Base-by-base conservation (phyloP, 1,140 invertebrate genomes). In the Heterodera carotae region DNA sequence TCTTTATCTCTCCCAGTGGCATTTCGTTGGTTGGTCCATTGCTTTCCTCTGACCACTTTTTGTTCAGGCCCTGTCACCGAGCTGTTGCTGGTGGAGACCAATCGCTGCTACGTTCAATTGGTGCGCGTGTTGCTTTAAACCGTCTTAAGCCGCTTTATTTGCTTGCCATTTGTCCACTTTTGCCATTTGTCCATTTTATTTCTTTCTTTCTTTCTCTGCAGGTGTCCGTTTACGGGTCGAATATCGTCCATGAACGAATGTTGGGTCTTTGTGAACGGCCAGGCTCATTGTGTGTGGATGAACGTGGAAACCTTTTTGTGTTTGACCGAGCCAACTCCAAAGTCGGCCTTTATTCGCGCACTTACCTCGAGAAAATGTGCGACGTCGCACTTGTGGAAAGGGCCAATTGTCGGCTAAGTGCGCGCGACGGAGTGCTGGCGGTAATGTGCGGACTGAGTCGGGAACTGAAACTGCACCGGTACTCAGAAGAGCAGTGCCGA, bases 201-300 rank as follows among this genome's bases (percentile, higher is more conserved):
- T 77, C 39, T 12, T 43, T 43, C 12, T 43, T 10, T 53, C 60
- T 22, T 48, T 76, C 4, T 53, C n/a, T n/a, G n/a, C 62, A 66
- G 62, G 25, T 69, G 33, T 79, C 79, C 5, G 59, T 82, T 7
- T 82, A 82, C 43, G 66, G 66, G n/a, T 82, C 81, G 5, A 69
- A 39, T 6, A 59, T 82, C 31, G 81, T 79, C 10, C 59, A 69
- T 27, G 31, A 68, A 15, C 48, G 81, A 60, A 84, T 82, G 53
- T 18, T 82, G 31, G 81, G 81, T 60, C 53, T 82, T 15, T 80
- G 81, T 33, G 81, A 84, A 34, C 66, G 81, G 66, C 81, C 81
- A 12, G 81, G 62, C 22, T 67, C 82, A 64, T 27, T 82, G n/a
- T 60, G 75, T 34, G 64, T 82, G 36, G 81, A 82, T 39, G 83